Evolutionary conservation across 2,113 vertebrate genomes (phyloP).

Genomic region (Cercopithecus mona): DNA sequence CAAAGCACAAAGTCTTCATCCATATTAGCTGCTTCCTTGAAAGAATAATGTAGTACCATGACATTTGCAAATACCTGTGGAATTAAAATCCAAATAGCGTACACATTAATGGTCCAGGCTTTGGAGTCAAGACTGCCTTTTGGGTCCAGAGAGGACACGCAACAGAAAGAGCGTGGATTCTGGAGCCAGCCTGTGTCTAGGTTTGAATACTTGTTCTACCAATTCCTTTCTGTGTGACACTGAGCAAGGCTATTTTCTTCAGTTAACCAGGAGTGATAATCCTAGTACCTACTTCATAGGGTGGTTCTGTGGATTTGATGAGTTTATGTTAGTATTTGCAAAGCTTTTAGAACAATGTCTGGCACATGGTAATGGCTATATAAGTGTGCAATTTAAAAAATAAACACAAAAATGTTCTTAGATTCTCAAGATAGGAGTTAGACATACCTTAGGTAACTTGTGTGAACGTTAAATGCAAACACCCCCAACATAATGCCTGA

Average conservation of each 20-base stretch:
- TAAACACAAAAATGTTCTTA: not conserved
- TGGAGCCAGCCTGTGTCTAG: not conserved
- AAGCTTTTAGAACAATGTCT: not conserved
- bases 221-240: not conserved
- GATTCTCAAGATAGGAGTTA: not conserved
- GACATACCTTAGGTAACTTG: not conserved
- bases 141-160: not conserved
- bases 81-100: not conserved
- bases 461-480: not conserved
- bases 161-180: not conserved
- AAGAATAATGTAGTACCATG: not conserved
- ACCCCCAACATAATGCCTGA: not conserved
- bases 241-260: not conserved
- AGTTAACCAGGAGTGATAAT: not conserved
- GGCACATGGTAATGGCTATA: not conserved
- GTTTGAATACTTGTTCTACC: not conserved
- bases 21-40: not conserved
- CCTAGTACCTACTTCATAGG: not conserved
- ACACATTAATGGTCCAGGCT: not conserved
- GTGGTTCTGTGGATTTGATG: not conserved
- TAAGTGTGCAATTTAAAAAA: not conserved
- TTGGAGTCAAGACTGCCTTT: not conserved
- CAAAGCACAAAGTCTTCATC: not conserved
- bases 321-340: not conserved
- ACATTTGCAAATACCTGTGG: not conserved